These are phyloP conservation scores for Mystacornis crossleyi DNA, from an alignment of 2,113 vertebrate species.

Conservation along the genomic window DNA sequence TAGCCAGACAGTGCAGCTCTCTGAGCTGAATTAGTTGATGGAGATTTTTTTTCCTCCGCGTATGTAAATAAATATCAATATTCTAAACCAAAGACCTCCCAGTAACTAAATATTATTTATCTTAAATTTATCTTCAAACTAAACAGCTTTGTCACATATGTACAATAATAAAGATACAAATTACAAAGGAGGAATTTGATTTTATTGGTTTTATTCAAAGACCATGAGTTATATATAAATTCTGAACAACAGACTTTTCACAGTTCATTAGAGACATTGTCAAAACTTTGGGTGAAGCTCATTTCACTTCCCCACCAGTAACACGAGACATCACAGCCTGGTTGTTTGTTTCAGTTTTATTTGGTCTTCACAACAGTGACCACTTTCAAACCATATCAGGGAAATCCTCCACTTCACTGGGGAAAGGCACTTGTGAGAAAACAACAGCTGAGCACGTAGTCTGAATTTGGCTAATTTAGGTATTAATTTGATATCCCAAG, in stretches of 20 bases:
- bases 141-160: slow-evolving; percentile 44
- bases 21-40: background rate
- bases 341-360: background rate
- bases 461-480: background rate
- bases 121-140: slow-evolving; percentile 5
- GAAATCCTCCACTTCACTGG: background rate
- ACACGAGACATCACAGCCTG: background rate
- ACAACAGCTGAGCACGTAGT: background rate
- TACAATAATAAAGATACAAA: slow-evolving; percentile 32
- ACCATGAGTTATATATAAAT: background rate
- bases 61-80: slow-evolving; percentile 55
- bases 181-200: slow-evolving; percentile 15
- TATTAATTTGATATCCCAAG: background rate
- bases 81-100: slow-evolving; percentile 50
- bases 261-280: background rate
- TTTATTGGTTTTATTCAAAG: slow-evolving; percentile 23
- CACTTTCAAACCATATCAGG: background rate
- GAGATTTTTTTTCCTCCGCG: background rate
- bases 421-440: background rate
- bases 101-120: slow-evolving; percentile 44
- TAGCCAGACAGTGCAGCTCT: background rate
- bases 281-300: background rate
- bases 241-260: background rate
- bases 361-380: background rate
- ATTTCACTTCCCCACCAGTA: background rate